phyloP scores from a whole-genome alignment of 2,113 vertebrate genomes.

The Pica pica region DNA sequence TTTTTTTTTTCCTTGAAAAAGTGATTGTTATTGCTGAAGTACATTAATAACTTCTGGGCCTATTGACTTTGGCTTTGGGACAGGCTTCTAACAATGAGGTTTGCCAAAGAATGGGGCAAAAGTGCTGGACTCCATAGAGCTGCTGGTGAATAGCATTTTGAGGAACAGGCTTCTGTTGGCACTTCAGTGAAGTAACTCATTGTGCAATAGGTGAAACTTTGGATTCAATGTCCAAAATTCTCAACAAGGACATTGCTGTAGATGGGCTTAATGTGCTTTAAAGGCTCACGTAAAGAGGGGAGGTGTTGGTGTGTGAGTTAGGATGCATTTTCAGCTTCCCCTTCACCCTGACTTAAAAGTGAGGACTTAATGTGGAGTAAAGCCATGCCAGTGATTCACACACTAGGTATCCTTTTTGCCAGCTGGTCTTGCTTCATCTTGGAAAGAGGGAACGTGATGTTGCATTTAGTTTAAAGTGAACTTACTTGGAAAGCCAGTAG shows the following conservation, averaged over 20 bases:
- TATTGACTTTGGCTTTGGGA: conserved; percentile 8
- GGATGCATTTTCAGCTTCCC: background rate
- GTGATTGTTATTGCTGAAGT: background rate
- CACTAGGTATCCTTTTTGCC: background rate
- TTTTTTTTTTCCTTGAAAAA: background rate
- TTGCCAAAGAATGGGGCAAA: background rate
- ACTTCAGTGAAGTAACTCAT: background rate
- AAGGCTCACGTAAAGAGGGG: background rate
- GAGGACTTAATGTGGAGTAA: background rate
- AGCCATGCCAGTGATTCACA: background rate
- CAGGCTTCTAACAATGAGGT: background rate
- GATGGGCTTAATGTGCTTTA: background rate
- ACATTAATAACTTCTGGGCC: background rate
- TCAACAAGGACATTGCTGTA: background rate
- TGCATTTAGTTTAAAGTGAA: background rate
- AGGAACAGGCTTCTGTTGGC: background rate
- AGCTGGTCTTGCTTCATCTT: background rate
- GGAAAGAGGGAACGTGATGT: background rate
- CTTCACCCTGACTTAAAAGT: background rate
- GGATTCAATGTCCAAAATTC: background rate
- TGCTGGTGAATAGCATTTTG: background rate
- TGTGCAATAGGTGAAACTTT: background rate
- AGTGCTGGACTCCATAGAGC: background rate
- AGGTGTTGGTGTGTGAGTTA: background rate
- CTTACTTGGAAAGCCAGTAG: background rate